Evolutionary conservation across 2,113 vertebrate genomes (phyloP).

Genomic region (Neofelis nebulosa): DNA sequence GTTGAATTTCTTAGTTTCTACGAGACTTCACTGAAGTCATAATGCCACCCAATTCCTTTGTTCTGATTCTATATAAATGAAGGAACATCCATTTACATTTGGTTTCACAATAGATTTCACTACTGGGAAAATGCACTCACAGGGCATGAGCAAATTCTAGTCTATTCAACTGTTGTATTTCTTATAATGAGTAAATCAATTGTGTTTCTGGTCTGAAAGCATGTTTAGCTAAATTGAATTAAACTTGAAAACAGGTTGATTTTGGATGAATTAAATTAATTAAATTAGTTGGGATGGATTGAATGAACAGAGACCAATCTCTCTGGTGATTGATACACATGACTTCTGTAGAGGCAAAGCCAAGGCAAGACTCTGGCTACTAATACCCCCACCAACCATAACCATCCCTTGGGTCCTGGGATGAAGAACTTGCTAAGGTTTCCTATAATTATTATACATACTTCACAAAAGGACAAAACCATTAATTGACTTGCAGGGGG

Average conservation of each 20-base stretch:
- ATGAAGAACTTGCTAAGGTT: neutral
- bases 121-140: neutral
- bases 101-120: neutral
- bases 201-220: neutral
- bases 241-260: constrained; percentile 17
- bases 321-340: neutral
- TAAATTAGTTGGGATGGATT: neutral
- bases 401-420: neutral
- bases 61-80: neutral
- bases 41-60: neutral
- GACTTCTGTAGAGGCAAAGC: neutral
- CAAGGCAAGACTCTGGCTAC: neutral
- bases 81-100: neutral
- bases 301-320: neutral
- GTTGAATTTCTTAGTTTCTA: neutral
- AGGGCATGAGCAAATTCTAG: neutral
- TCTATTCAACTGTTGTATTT: neutral
- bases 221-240: neutral
- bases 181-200: neutral
- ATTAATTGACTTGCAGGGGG: neutral
- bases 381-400: neutral
- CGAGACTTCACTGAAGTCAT: neutral
- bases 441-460: neutral
- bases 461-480: constrained; percentile 17
- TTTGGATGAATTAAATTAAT: neutral